Evolutionary conservation across 2,797 vertebrate genomes (phyloP).

Genomic region (Coendou prehensilis): DNA sequence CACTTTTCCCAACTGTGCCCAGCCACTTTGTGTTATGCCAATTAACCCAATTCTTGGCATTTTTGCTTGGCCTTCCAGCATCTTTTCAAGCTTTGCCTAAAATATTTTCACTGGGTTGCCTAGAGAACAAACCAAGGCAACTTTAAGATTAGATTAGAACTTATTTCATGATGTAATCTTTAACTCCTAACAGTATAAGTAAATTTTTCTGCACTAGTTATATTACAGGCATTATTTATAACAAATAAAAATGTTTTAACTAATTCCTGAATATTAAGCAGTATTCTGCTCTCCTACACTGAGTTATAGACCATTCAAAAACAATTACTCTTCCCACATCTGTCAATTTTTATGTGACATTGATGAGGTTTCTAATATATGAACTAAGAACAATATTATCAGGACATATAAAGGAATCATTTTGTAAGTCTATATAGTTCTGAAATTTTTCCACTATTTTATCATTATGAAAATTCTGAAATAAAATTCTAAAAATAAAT

Average conservation of each 20-base stretch:
- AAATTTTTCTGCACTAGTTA: neutral
- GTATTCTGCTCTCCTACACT: neutral
- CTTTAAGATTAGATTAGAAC: constrained; percentile 74
- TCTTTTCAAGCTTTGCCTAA: constrained; percentile 89
- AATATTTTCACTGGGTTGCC: constrained; percentile 85
- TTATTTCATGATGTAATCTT: constrained; percentile 66
- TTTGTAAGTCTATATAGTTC: neutral
- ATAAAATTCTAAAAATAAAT: constrained; percentile 42
- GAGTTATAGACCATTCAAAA: constrained; percentile 46
- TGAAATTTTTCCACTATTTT: constrained; percentile 23
- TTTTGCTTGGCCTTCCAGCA: constrained; percentile 89
- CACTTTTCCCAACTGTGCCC: constrained; percentile 97
- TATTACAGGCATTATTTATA: neutral
- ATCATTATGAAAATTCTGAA: constrained; percentile 41
- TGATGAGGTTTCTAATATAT: neutral
- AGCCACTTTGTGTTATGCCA: constrained; percentile 97
- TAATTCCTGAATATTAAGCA: constrained; percentile 49
- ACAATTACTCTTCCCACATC: constrained; percentile 49
- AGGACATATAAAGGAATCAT: constrained; percentile 33
- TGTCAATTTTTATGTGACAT: constrained; percentile 30
- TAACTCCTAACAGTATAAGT: constrained; percentile 20
- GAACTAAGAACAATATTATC: neutral
- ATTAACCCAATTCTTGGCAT: constrained; percentile 98
- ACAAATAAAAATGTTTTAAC: constrained; percentile 65
- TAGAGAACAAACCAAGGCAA: constrained; percentile 77